Evolutionary conservation across 2,113 vertebrate species (phyloP).

Genomic region (Brachionichthys hirsutus): DNA sequence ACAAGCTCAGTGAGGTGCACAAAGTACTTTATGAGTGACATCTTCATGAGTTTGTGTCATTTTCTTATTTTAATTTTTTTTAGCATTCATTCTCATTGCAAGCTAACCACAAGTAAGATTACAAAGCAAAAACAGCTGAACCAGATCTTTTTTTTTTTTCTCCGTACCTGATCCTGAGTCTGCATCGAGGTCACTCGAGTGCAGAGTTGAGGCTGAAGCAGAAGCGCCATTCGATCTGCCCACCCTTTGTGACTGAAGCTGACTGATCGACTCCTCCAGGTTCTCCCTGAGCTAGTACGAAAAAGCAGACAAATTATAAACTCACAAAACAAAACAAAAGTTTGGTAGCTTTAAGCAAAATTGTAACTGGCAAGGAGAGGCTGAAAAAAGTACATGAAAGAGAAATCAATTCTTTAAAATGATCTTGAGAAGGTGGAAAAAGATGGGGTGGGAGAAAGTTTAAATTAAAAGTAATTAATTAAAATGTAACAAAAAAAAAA

Average conservation of each 20-base stretch:
- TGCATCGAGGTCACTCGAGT: constrained; percentile 85
- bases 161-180: constrained; percentile 76
- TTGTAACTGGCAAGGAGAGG: background rate
- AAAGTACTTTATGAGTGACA: background rate
- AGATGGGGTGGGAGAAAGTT: background rate
- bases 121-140: background rate
- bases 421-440: background rate
- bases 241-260: constrained; percentile 82
- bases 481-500: too few relatives aligned
- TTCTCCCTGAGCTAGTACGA: constrained; percentile 85
- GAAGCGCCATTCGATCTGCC: constrained; percentile 76
- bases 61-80: background rate
- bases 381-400: background rate
- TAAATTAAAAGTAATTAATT: too few relatives aligned
- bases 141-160: background rate
- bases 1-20: background rate
- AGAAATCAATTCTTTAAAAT: background rate
- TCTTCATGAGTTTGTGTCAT: background rate
- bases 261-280: constrained; percentile 87
- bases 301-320: constrained; percentile 6
- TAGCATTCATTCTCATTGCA: background rate
- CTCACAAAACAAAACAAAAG: background rate
- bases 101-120: background rate
- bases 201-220: constrained; percentile 85
- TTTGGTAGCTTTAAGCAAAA: background rate